Evolutionary conservation across 2,888 invertebrate species (phyloP).

Genomic region (Exephanes ischioxanthus): DNA sequence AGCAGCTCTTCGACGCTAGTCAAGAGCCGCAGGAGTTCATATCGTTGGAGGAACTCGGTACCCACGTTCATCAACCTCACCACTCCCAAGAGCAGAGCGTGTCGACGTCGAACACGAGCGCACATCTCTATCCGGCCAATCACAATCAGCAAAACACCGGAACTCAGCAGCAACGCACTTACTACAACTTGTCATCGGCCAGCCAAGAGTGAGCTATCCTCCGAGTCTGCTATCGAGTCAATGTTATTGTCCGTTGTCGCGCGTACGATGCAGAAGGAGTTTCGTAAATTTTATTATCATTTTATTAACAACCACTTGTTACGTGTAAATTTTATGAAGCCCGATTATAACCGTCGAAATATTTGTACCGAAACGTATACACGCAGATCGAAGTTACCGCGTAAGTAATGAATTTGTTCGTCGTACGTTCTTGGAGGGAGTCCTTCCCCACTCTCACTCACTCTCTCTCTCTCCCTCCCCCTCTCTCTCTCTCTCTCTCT

Average conservation of each 20-base stretch:
- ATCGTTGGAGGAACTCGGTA: conserved; percentile 79
- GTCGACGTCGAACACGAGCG: conserved; percentile 66
- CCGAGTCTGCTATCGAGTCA: neutral
- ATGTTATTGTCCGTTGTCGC: neutral
- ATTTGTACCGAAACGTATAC: too few relatives aligned
- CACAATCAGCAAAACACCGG: conserved; percentile 50
- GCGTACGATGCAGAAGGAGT: neutral
- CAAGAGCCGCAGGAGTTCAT: conserved; percentile 81
- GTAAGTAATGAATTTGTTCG: too few relatives aligned
- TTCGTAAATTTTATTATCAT: too few relatives aligned
- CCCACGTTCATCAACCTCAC: conserved; percentile 74
- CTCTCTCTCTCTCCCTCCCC: conserved; percentile 33
- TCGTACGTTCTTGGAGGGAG: too few relatives aligned
- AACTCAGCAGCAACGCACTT: conserved; percentile 69
- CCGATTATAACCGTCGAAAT: too few relatives aligned
- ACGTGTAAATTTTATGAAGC: too few relatives aligned
- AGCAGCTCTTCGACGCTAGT: conserved; percentile 78
- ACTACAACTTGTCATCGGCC: conserved; percentile 78
- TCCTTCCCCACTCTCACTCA: neutral
- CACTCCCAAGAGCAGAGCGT: conserved; percentile 69
- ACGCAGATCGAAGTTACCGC: too few relatives aligned
- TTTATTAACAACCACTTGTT: too few relatives aligned
- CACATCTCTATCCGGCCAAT: conserved; percentile 65
- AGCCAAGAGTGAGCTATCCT: conserved; percentile 80
- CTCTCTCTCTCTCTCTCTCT: conserved; percentile 51